Evolutionary conservation across 2,113 vertebrate genomes (phyloP).

Genomic region (Rattus rattus): DNA sequence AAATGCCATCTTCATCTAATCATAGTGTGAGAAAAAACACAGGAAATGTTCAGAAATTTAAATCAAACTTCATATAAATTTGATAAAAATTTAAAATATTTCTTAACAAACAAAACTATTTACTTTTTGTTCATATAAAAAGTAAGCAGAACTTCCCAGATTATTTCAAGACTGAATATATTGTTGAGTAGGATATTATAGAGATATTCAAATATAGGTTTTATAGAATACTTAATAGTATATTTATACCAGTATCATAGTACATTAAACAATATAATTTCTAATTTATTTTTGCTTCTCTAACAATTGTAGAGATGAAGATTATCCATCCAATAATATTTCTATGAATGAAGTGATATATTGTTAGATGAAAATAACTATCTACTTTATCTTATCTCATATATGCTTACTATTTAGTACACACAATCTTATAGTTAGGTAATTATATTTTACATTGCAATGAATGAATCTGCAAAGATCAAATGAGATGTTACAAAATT

Average conservation of each 20-base stretch:
- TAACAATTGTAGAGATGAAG: background rate
- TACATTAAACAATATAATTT: background rate
- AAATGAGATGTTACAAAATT: background rate
- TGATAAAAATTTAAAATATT: background rate
- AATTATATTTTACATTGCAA: background rate
- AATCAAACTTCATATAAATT: conserved; percentile 10
- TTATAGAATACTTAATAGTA: background rate
- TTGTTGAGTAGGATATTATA: background rate
- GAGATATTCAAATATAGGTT: background rate
- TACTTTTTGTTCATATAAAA: background rate
- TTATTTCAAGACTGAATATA: background rate
- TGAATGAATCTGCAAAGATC: background rate
- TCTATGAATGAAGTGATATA: background rate
- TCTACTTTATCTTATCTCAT: background rate
- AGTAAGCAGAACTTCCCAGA: background rate
- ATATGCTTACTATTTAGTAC: background rate
- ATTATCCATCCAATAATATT: background rate
- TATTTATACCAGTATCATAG: background rate
- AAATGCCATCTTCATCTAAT: background rate
- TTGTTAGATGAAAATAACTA: background rate
- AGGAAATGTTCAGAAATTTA: conserved; percentile 23
- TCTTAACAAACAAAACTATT: background rate
- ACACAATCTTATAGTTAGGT: conserved; percentile 14
- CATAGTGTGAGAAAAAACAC: background rate
- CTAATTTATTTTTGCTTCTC: background rate